Evolutionary conservation across 2,113 vertebrate species (phyloP).

Genomic region (Gopherus flavomarginatus): DNA sequence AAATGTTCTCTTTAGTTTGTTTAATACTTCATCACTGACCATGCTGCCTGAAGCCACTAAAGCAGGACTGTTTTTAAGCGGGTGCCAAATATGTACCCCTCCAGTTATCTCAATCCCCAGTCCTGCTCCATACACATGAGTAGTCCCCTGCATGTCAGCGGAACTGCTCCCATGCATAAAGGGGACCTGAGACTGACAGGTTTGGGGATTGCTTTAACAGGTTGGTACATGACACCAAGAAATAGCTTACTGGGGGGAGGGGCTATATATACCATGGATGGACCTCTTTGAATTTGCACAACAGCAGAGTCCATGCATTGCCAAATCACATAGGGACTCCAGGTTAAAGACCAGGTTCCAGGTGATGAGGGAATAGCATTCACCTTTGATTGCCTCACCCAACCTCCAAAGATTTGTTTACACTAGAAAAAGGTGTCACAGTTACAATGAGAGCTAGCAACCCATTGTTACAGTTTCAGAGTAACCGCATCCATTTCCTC

Average conservation of each 20-base stretch:
- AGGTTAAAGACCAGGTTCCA: slow-evolving; percentile 5
- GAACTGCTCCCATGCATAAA: neutral
- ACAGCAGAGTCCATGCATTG: neutral
- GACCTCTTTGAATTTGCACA: neutral
- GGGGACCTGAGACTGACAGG: neutral
- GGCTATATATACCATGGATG: neutral
- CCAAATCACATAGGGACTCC: neutral
- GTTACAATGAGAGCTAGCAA: too few relatives aligned
- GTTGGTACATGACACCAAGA: neutral
- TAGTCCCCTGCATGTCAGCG: neutral
- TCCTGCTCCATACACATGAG: neutral
- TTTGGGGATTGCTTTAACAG: neutral
- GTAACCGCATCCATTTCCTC: too few relatives aligned
- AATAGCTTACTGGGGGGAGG: neutral
- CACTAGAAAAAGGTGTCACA: neutral
- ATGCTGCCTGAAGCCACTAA: neutral
- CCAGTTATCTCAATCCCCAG: neutral
- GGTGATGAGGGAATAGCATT: neutral
- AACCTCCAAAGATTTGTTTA: slow-evolving; percentile 3
- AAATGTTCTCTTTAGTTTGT: neutral
- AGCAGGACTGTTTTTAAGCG: too few relatives aligned
- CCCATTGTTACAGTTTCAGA: too few relatives aligned
- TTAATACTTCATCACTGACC: neutral
- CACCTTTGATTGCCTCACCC: neutral
- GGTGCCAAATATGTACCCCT: neutral